These are phyloP conservation scores for Cydia pomonella DNA, from an alignment of 1,140 invertebrate genomes.

Conservation along the genomic window DNA sequence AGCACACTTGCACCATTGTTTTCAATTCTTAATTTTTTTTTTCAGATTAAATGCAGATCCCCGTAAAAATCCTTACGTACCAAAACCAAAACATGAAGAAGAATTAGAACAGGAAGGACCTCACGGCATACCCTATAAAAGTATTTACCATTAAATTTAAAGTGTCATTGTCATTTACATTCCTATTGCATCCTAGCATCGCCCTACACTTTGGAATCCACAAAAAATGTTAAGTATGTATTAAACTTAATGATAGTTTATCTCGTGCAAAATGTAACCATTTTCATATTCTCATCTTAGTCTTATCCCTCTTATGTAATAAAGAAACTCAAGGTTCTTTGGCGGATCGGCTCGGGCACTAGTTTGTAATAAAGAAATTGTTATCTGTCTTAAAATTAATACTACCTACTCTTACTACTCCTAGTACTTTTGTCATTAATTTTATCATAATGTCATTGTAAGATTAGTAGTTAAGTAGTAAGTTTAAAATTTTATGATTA, in stretches of 20 bases:
- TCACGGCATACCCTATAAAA: constrained; percentile 56
- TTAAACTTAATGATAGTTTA: too few relatives aligned
- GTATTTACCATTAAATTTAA: constrained; percentile 28
- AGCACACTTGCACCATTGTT: background rate
- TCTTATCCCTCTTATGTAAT: too few relatives aligned
- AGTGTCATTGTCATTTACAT: background rate
- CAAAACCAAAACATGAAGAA: constrained; percentile 84
- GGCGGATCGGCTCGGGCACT: too few relatives aligned
- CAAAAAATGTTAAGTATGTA: too few relatives aligned
- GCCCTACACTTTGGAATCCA: too few relatives aligned
- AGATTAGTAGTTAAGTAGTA: constrained; percentile 3
- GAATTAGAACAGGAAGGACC: constrained; percentile 44
- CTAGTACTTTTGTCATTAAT: background rate
- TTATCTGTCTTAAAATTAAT: too few relatives aligned
- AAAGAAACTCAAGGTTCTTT: too few relatives aligned
- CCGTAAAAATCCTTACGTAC: constrained; percentile 88
- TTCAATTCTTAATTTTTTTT: constrained; percentile 20
- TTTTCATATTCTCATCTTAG: too few relatives aligned
- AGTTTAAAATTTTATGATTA: background rate
- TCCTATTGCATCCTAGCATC: too few relatives aligned
- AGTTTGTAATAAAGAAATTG: too few relatives aligned
- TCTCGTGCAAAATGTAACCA: too few relatives aligned
- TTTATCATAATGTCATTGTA: background rate
- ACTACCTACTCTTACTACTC: too few relatives aligned
- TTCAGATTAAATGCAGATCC: constrained; percentile 89